Base-by-base conservation (phyloP, 2,113 vertebrate species). In the Hoplias malabaricus region DNA sequence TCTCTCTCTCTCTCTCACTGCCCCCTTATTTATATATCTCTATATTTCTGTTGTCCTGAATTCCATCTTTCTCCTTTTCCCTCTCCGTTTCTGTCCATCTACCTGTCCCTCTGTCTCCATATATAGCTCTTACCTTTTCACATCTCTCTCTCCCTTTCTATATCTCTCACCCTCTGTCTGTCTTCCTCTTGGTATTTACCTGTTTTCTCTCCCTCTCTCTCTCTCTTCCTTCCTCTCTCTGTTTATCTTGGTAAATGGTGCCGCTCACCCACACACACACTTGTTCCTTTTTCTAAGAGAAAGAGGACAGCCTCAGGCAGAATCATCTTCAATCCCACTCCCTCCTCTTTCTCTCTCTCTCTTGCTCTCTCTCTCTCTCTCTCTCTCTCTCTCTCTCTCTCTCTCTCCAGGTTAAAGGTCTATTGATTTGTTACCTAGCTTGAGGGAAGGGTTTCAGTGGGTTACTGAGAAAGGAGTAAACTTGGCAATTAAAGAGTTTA, bases 221-320 rank as follows among this genome's bases (percentile, higher is more conserved):
- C n/a, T 25, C 33, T 19, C 6, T 38, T 7, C 57, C 14, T 57
- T 61, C n/a, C 43, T 12, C 16, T 25, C 11, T 10, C 2, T 48
- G 59, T 67, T 36, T 75, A 34, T 67, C 38, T 34, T 61, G 40
- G 19, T 69, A 59, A 59, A 46, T 62, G 66, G 31, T 78, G 19
- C 12, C 13, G 7, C 68, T 78, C 67, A 53, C 76, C 62, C 63
- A 80, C 53, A 69, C 62, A 79, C 75, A 38, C 46, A 16, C 29
- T 54, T 23, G 57, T 54, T 48, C 25, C 19, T 50, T 46, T 46
- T 61, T 61, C 14, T 16, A 19, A 57, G 23, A 34, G n/a, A 33
- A 48, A 56, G 21, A 67, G 14, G 33, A 34, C 71, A 61, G 78
- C 71, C 78, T 31, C 27, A 53, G 67, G 76, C 67, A 78, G 56